Percentiles rank a stretch among this genome's conserved stretches.
phyloP scores from a whole-genome alignment of 2,113 vertebrate species.

The Microcebus lehilahytsara region DNA sequence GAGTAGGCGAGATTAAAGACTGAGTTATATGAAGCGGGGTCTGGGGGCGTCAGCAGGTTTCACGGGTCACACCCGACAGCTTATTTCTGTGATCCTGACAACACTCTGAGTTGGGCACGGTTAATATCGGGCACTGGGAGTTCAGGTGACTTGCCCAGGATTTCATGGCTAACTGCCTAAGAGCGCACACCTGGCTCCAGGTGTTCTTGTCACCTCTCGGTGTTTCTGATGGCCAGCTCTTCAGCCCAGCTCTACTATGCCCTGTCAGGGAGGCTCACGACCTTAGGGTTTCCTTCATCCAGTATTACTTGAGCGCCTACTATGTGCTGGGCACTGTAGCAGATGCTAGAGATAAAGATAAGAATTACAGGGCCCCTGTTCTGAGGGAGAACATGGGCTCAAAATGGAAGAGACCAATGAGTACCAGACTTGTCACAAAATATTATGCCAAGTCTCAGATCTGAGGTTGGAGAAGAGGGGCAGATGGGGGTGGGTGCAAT shows the following conservation, averaged over 20 bases:
- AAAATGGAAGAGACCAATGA: not conserved
- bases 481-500: not conserved
- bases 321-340: not conserved
- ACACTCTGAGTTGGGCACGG: not conserved
- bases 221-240: not conserved
- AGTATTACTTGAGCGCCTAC: not conserved
- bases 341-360: not conserved
- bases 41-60: not conserved
- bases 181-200: too few relatives aligned
- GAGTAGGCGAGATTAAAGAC: not conserved
- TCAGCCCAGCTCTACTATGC: not conserved
- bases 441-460: not conserved
- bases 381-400: not conserved
- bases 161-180: too few relatives aligned
- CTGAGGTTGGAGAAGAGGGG: not conserved
- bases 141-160: not conserved
- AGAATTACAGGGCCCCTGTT: not conserved
- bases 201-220: not conserved
- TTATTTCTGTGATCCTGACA: not conserved
- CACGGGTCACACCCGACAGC: not conserved
- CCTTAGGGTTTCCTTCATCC: not conserved
- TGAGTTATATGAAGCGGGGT: not conserved
- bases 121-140: not conserved
- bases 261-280: not conserved
- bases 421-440: fast-evolving